Evolutionary conservation across 2,113 vertebrate genomes (phyloP).

Genomic region (Mungos mungo): DNA sequence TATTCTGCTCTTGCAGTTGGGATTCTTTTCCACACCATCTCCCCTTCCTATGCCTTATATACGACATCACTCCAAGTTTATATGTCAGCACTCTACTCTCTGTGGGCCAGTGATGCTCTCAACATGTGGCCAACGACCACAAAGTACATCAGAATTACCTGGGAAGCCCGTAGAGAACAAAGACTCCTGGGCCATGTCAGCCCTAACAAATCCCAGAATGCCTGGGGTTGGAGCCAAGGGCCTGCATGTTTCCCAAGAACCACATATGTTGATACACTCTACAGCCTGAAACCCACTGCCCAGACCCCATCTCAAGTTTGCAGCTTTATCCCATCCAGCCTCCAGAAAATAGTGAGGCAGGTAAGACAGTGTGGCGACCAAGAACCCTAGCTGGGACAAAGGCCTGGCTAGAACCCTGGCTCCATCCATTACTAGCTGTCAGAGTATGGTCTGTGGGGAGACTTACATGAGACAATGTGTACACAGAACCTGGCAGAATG

Average conservation of each 20-base stretch:
- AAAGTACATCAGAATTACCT: background rate
- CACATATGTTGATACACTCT: background rate
- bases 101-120: background rate
- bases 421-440: background rate
- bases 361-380: background rate
- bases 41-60: background rate
- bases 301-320: conserved; percentile 18
- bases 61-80: background rate
- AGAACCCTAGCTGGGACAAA: background rate
- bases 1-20: background rate
- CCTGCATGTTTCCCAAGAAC: background rate
- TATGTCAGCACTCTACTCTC: background rate
- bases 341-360: background rate
- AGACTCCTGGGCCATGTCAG: background rate
- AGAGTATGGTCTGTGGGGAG: background rate
- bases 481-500: background rate
- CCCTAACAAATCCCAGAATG: conserved; percentile 9
- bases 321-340: conserved; percentile 16
- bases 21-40: background rate
- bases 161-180: background rate
- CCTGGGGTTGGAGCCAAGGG: background rate
- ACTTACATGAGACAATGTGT: background rate
- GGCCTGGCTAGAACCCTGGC: background rate
- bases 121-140: background rate
- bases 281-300: background rate